Conservation (phyloP, 2,797 vertebrate species). For the Cygnus olor region DNA sequence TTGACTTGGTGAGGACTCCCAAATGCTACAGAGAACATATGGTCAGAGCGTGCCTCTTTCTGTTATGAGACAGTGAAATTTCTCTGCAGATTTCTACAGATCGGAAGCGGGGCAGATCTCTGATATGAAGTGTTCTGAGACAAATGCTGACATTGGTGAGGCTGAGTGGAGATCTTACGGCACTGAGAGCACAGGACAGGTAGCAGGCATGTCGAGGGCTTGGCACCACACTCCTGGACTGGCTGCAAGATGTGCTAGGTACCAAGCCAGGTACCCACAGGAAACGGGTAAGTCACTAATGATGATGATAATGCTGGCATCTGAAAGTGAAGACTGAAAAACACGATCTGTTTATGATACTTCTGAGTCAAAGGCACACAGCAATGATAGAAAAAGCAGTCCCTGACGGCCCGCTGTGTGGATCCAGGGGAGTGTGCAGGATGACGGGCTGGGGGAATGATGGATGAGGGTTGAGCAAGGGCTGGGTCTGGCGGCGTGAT, state of each 20-base stretch:
- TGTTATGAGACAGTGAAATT: neutral
- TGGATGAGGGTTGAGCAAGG: neutral
- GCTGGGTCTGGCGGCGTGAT: neutral
- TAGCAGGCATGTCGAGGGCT: neutral
- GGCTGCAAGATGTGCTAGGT: neutral
- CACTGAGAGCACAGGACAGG: neutral
- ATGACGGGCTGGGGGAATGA: neutral
- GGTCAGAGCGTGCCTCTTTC: neutral
- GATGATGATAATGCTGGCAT: neutral
- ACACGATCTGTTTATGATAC: fast-evolving
- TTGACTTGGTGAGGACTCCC: conserved; percentile 24
- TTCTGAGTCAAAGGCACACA: neutral
- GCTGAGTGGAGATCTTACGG: neutral
- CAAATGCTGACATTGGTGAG: neutral
- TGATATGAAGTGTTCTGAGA: neutral
- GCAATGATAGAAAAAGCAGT: fast-evolving
- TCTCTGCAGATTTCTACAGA: conserved; percentile 9
- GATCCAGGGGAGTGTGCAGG: neutral
- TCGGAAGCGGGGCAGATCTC: neutral
- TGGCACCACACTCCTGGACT: neutral
- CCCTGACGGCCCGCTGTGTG: neutral
- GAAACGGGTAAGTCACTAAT: neutral
- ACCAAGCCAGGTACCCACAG: neutral
- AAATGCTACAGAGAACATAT: conserved; percentile 30
- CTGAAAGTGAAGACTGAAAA: neutral